Conservation (phyloP, 2,888 invertebrate genomes). For the Dioctria rufipes region DNA sequence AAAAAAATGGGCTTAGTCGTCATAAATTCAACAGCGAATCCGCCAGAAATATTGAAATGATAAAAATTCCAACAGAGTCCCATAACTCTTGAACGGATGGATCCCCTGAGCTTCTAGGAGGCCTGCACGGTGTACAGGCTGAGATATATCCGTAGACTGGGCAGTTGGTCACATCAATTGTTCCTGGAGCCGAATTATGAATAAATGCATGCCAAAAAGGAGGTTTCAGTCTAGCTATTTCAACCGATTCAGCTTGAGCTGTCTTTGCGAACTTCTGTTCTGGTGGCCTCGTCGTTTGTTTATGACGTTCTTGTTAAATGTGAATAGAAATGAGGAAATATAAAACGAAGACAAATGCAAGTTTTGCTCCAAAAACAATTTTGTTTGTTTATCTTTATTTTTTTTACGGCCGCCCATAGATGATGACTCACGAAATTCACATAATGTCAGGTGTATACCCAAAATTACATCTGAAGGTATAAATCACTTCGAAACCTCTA, state of each 20-base stretch:
- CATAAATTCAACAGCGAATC: conserved; percentile 58
- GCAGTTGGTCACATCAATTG: conserved; percentile 47
- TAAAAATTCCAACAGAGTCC: conserved; percentile 58
- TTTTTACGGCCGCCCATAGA: not conserved
- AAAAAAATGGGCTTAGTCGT: conserved; percentile 52
- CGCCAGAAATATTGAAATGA: conserved; percentile 59
- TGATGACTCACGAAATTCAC: not conserved
- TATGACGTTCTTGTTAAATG: conserved; percentile 44
- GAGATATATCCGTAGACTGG: conserved; percentile 11
- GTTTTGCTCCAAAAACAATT: not conserved
- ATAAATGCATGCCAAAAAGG: conserved; percentile 57
- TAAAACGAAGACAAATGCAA: not conserved
- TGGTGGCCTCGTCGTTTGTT: conserved; percentile 44
- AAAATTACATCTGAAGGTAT: too few relatives aligned
- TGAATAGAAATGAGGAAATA: conserved; percentile 43
- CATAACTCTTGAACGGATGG: conserved; percentile 53
- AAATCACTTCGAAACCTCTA: too few relatives aligned
- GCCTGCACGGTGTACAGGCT: conserved; percentile 2
- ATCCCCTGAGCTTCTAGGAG: conserved; percentile 33
- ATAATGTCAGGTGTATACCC: too few relatives aligned
- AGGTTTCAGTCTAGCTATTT: conserved; percentile 31
- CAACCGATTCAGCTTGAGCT: conserved; percentile 34
- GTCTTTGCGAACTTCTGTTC: conserved; percentile 36
- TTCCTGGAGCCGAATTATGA: conserved; percentile 56
- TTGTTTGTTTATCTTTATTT: not conserved